Conservation (phyloP, 2,113 vertebrate genomes). For the Patagioenas fasciata region DNA sequence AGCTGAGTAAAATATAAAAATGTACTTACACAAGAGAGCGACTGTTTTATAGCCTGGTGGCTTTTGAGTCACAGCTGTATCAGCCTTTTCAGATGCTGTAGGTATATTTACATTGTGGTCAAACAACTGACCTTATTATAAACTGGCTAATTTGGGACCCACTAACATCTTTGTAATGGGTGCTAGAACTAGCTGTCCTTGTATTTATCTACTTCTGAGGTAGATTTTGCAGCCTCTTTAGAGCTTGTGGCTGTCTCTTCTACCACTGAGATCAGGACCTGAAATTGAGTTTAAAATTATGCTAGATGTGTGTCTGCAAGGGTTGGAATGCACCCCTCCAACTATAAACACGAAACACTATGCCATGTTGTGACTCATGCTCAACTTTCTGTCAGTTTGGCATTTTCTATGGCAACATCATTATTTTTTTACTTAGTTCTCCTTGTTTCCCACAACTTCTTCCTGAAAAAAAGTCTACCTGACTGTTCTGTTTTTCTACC, state of each 20-base stretch:
- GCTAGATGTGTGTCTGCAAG: background rate
- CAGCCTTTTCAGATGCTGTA: background rate
- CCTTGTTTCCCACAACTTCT: background rate
- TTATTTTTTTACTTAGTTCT: background rate
- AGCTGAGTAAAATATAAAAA: background rate
- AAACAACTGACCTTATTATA: background rate
- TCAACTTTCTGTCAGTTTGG: background rate
- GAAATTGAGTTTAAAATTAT: background rate
- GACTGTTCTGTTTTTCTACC: background rate
- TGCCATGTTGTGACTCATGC: background rate
- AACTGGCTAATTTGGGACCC: background rate
- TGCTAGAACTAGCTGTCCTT: background rate
- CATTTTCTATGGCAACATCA: background rate
- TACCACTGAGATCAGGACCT: background rate
- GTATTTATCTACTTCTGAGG: background rate
- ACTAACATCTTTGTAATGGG: background rate
- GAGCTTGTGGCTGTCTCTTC: background rate
- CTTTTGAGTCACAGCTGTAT: background rate
- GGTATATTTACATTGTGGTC: background rate
- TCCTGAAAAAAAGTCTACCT: background rate
- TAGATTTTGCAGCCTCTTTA: background rate
- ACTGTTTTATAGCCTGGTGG: background rate
- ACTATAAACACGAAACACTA: background rate
- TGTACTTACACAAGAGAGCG: background rate
- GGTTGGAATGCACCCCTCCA: background rate